Percentiles rank a stretch among this genome's conserved stretches.
Conservation (phyloP, 2,113 vertebrate species). For the Rana temporaria region DNA sequence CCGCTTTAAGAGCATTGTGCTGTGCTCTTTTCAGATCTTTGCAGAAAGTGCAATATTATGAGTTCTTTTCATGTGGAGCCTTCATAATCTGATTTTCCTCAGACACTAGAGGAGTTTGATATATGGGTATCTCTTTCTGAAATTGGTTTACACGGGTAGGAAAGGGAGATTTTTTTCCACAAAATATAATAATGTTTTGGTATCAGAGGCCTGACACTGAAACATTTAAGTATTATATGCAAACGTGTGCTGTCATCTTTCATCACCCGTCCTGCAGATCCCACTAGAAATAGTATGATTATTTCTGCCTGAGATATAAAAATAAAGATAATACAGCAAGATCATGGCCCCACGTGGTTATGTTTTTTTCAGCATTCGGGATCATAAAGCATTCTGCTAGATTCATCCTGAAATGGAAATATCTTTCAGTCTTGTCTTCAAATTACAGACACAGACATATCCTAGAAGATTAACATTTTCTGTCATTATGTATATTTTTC, state of each 20-base stretch:
- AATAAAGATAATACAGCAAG: conserved; percentile 52
- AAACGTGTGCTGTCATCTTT: conserved; percentile 62
- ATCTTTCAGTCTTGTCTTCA: conserved; percentile 43
- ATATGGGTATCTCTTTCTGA: conserved; percentile 75
- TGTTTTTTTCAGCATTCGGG: conserved; percentile 25
- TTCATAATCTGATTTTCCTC: conserved; percentile 78
- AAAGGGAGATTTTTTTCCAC: conserved; percentile 77
- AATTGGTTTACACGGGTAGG: conserved; percentile 78
- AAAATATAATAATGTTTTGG: conserved; percentile 77
- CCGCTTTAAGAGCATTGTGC: conserved; percentile 44
- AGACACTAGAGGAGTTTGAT: conserved; percentile 73
- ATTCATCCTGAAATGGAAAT: conserved; percentile 42
- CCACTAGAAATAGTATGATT: conserved; percentile 43
- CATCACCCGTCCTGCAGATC: conserved; percentile 40
- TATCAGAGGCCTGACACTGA: conserved; percentile 74
- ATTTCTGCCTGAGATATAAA: conserved; percentile 57
- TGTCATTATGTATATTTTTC: conserved; percentile 37
- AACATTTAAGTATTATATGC: conserved; percentile 62
- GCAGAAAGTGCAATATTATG: conserved; percentile 70
- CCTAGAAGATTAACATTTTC: conserved; percentile 20
- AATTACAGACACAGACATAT: conserved; percentile 16
- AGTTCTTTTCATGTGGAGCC: conserved; percentile 71
- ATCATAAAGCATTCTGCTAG: conserved; percentile 50
- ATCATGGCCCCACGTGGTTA: conserved; percentile 43
- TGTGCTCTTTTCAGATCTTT: conserved; percentile 57